Base-by-base conservation (phyloP, 2,888 invertebrate genomes). In the Colostygia pectinataria region DNA sequence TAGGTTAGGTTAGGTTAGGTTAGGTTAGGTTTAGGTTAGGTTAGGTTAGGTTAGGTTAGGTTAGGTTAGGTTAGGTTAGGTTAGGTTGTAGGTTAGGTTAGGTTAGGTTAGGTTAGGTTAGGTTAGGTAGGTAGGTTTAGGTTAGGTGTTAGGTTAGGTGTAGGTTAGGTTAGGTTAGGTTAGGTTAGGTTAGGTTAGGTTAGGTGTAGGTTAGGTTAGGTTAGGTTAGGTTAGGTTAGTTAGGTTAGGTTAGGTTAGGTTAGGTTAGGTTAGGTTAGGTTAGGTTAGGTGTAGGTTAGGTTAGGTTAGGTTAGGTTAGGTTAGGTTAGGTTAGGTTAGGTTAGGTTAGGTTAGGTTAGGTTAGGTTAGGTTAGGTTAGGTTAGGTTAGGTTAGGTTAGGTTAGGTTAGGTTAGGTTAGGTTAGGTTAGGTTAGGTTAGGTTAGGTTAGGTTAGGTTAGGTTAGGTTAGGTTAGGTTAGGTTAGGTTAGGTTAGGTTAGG, bases 401-500 rank as follows among this genome's bases (percentile, higher is more conserved):
- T 33, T 33, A 33, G 34, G 56, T 52, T 53, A 55, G 53, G 57
- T 53, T 50, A 55, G 53, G 55, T 43, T 49, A 48, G 49, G 54
- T 53, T 55, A 57, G 59, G 59, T 57, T 55, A 53, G 57, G 57
- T 59, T 56, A 54, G 57, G 57, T 57, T 58, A 56, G 54, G 59
- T 57, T 48, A 49, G 53, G 48, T 48, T 42, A 47, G 47, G 43
- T 43, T 43, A 57, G 61, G 57, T 57, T 55, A 61, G 59, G 61
- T 58, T 58, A 58, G 58, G 59, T 58, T 58, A 58, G 59, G 59
- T 58, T 57, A 58, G 59, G 61, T 52, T 56, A 56, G 55, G 57
- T 54, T 56, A 56, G 55, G 55, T 54, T 54, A 55, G 55, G 51
- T 52, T 55, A 53, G 53, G 55, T 49, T 55, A 53, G 51, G 53